These are phyloP conservation scores for Danio albolineatus DNA, from an alignment of 2,797 vertebrate species.

Conservation along the genomic window DNA sequence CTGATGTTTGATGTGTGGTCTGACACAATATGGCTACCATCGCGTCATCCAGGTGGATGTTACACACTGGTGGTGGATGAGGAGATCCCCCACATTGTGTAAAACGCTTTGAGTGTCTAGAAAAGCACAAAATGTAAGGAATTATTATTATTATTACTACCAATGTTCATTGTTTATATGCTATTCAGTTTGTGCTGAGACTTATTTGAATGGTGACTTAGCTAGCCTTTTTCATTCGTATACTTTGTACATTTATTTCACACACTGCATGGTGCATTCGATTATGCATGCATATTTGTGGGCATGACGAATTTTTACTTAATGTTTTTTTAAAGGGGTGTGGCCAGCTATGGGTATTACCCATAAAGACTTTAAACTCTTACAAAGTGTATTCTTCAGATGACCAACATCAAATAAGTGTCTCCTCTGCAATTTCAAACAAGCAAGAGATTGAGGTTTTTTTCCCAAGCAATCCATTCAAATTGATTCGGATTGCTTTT, in stretches of 20 bases:
- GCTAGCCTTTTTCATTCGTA: no score
- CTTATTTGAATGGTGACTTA: slow-evolving; percentile 26
- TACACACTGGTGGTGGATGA: no score
- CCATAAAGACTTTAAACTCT: slow-evolving; percentile 25
- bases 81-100: no score
- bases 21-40: no score
- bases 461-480: slow-evolving; percentile 34
- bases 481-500: slow-evolving; percentile 48
- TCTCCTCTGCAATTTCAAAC: slow-evolving; percentile 9
- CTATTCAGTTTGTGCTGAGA: slow-evolving; percentile 22
- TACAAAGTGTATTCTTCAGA: slow-evolving; percentile 16
- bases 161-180: background rate
- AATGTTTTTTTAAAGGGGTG: slow-evolving; percentile 38
- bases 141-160: no score
- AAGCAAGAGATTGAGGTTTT: background rate
- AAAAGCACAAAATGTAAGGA: no score
- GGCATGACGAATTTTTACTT: slow-evolving; percentile 41
- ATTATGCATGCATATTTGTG: background rate
- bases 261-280: background rate
- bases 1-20: no score
- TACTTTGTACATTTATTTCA: slow-evolving; percentile 35
- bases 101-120: no score
- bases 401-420: slow-evolving; percentile 5
- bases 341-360: slow-evolving; percentile 22
- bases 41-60: no score